Evolutionary conservation across 2,888 invertebrate species (phyloP).

Genomic region (Ophraella communa): DNA sequence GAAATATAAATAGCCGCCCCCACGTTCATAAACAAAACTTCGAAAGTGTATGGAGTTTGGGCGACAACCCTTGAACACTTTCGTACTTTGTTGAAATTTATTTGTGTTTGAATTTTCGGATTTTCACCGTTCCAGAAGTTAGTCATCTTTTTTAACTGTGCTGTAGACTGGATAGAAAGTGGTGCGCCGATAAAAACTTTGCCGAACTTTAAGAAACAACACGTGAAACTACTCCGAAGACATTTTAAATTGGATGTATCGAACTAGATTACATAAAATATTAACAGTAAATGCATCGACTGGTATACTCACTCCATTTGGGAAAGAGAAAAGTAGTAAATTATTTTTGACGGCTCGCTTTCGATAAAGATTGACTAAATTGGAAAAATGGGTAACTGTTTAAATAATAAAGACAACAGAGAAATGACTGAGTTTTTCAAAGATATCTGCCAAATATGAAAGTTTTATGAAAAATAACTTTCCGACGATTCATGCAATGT

Average conservation of each 20-base stretch:
- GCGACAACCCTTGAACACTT: not conserved
- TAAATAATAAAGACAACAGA: no score
- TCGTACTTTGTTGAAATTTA: not conserved
- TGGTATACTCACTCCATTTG: no score
- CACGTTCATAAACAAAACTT: not conserved
- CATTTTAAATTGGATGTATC: not conserved
- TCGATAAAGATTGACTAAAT: no score
- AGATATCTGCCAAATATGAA: no score
- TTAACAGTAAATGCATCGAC: no score
- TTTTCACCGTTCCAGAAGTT: constrained; percentile 1
- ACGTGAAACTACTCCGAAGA: not conserved
- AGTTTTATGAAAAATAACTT: no score
- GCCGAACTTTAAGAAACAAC: constrained; percentile 7
- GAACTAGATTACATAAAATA: no score
- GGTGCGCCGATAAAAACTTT: constrained; percentile 5
- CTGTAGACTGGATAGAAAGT: not conserved
- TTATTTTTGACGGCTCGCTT: no score
- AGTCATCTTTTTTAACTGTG: not conserved
- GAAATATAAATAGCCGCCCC: not conserved
- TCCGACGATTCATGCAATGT: no score
- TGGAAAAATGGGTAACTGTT: no score
- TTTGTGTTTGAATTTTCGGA: not conserved
- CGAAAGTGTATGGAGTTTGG: not conserved
- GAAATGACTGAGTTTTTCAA: no score
- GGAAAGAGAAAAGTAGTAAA: no score